Evolutionary conservation across 2,888 invertebrate genomes (phyloP).

Genomic region (Patella ulyssiponensis): DNA sequence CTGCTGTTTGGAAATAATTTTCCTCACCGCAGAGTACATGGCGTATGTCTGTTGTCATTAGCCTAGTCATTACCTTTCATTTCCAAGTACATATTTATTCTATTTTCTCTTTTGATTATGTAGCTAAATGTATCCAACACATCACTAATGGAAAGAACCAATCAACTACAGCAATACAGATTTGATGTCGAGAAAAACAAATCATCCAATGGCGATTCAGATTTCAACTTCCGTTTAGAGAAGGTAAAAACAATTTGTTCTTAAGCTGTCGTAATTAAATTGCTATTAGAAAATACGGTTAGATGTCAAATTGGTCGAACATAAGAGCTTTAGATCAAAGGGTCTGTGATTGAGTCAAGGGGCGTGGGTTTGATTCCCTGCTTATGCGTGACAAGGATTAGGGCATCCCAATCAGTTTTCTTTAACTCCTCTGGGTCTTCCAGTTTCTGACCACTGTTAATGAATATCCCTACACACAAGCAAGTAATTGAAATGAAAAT

Average conservation of each 20-base stretch:
- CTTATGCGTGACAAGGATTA: neutral
- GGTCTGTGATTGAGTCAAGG: no score
- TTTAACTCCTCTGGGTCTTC: neutral
- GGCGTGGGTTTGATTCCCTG: no score
- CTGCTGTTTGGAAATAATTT: no score
- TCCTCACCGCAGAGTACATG: no score
- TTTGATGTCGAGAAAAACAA: conserved; percentile 62
- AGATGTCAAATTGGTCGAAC: neutral
- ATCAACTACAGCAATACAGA: conserved; percentile 57
- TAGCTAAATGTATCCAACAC: conserved; percentile 65
- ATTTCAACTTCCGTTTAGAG: conserved; percentile 57
- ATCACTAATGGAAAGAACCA: conserved; percentile 62
- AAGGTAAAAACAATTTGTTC: conserved; percentile 48
- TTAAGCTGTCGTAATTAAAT: no score
- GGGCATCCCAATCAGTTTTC: neutral
- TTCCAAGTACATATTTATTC: no score
- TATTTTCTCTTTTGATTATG: neutral
- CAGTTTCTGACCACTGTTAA: no score
- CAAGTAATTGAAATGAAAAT: neutral
- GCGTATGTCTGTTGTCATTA: no score
- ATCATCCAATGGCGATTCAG: conserved; percentile 52
- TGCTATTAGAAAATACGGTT: neutral
- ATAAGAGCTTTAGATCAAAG: neutral
- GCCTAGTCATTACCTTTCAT: no score
- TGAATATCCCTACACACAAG: neutral